Base-by-base conservation (phyloP, 2,797 vertebrate species). In the Urophycis tenuis region DNA sequence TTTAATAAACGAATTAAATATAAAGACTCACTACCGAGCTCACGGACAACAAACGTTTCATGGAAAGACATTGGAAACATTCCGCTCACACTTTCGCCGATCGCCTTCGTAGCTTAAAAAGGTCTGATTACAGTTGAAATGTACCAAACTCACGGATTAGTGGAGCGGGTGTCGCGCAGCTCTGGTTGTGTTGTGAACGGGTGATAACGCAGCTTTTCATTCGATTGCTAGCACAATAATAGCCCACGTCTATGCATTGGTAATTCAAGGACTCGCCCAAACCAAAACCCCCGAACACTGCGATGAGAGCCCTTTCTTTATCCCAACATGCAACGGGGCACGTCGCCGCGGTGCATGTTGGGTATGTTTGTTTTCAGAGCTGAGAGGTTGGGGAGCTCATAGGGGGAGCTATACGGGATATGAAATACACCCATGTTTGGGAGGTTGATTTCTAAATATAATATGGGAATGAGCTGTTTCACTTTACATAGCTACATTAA, bases 271-370 rank as follows among this genome's bases (percentile, higher is more conserved):
- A 82, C 84, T 81, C 71, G 34, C 32, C 19, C 25, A 64, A 75
- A 36, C 77, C n/a, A 74, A 39, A 53, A 10, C 15, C 25, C 9
- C 10, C 25, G 22, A 29, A 25, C 25, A 79, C 82, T 12, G 80
- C 67, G 49, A 80, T 81, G 17, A 53, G 36, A 15, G 33, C 77
- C 73, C 78, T 82, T 93, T 94, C 93, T 94, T 92, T 86, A 84
- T 94, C 93, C 93, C 93, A 92, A 70, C 53, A 91, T 93, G 91
- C 92, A 86, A 53, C 53, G 81, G 34, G 41, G 77, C 53, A 25
- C 1, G 22, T 0, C 39, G 22, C 0, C 39, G 3, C 34, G 30
- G 14, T 77, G 86, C 75, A 87, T 81, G 67, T 0, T 82, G 86
- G 76, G 83, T 67, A 67, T 0, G n/a, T n/a, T n/a, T n/a, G n/a